Conservation (phyloP, 2,888 invertebrate genomes). For the Cabera pusaria region DNA sequence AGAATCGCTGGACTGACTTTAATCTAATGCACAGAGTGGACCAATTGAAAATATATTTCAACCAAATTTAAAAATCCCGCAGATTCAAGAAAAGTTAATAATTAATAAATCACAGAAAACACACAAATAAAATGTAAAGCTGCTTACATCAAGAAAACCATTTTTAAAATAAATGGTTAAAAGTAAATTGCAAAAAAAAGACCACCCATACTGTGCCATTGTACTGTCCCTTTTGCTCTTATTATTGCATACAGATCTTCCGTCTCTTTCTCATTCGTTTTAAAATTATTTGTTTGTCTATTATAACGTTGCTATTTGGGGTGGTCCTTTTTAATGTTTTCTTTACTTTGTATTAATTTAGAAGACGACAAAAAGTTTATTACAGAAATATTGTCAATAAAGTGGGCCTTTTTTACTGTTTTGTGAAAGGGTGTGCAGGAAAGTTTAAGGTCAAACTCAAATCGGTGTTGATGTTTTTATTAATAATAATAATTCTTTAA, state of each 20-base stretch:
- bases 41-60: too few species aligned
- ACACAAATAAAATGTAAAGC: constrained; percentile 1
- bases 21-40: too few species aligned
- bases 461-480: too few species aligned
- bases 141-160: not conserved
- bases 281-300: constrained; percentile 63
- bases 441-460: too few species aligned
- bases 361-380: constrained; percentile 1
- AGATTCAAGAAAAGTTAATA: too few species aligned
- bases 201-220: constrained; percentile 67
- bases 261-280: constrained; percentile 44
- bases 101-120: too few species aligned
- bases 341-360: constrained; percentile 8
- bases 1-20: too few species aligned
- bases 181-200: constrained; percentile 67
- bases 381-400: not conserved
- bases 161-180: constrained; percentile 42
- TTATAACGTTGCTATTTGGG: constrained; percentile 69
- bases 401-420: not conserved
- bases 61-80: too few species aligned
- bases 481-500: too few species aligned
- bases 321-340: constrained; percentile 59
- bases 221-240: constrained; percentile 42
- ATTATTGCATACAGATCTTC: constrained; percentile 9
- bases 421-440: too few species aligned